Evolutionary conservation across 2,888 invertebrate genomes (phyloP), one percentile per base, ranked within the genome.

Genomic region (Leucophenga montana): DNA sequence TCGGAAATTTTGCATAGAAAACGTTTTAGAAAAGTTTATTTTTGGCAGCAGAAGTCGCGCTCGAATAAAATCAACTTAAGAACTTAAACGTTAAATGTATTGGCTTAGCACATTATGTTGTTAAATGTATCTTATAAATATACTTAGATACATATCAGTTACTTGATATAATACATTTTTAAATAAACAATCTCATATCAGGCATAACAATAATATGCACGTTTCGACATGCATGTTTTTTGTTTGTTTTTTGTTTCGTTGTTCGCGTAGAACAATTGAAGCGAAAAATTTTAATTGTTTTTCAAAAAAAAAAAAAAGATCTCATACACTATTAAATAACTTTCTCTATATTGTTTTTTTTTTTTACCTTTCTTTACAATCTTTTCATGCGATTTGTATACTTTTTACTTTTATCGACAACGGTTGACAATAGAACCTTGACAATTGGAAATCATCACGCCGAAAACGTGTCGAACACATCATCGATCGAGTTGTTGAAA

Each of bases 381-480:
- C 50, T 46, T 48, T 64, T 48, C n/a, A 39, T 39, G 39, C 9
- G 1, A 39, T 39, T 39, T 11, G 27, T 3, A 11, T 39, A 39
- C 39, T 22, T 57, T 56, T 13, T 16, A 50, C 39, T 39, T 39
- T 39, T 39, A 5, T 39, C n/a, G n/a, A n/a, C n/a, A n/a, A n/a
- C n/a, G 8, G 39, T 5, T 39, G 39, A 67, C 61, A 70, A 76
- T 89, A 96, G 96, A 96, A 96, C 90, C 91, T 96, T 90, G 96
- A 96, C 90, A 96, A 94, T 89, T 96, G 96, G 97, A 97, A 97
- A 91, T 95, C 94, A 78, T 95, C 95, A 77, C 92, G 97, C 84
- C 93, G 97, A 92, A 96, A 97, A 93, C 93, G 95, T 69, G 95
- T 96, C 82, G 95, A 96, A 85, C 95, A 95, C 88, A 95, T 95